Evolutionary conservation across 2,888 invertebrate genomes (phyloP).

Genomic region (Eupithecia pulchellata): DNA sequence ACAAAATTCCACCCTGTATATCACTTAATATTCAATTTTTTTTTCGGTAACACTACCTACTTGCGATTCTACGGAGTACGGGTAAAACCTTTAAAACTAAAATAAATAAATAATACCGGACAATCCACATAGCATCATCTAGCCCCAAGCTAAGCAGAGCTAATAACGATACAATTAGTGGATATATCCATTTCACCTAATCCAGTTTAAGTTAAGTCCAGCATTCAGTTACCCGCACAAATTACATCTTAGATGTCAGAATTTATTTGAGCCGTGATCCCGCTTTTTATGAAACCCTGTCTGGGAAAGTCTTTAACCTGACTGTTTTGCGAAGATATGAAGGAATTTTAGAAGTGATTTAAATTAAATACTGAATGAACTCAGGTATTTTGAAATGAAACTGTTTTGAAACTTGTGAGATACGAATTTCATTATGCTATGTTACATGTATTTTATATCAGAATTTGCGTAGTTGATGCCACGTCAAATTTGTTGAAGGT

Average conservation of each 20-base stretch:
- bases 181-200: not conserved
- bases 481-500: not conserved
- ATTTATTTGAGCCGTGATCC: conserved; percentile 43
- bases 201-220: conserved; percentile 2
- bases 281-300: conserved; percentile 35
- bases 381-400: not conserved
- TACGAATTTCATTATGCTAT: not conserved
- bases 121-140: too few species aligned
- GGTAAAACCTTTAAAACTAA: not conserved
- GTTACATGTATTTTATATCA: not conserved
- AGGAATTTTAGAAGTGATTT: not conserved
- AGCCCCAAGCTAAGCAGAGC: too few species aligned
- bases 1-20: too few species aligned
- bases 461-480: not conserved
- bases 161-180: not conserved
- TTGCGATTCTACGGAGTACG: not conserved
- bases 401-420: not conserved
- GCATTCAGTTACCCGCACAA: conserved; percentile 14
- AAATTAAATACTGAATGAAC: conserved; percentile 1
- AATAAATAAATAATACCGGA: too few species aligned
- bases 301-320: conserved; percentile 1
- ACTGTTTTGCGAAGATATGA: not conserved
- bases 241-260: conserved; percentile 30
- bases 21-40: too few species aligned
- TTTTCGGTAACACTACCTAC: too few species aligned